phyloP scores from a whole-genome alignment of 2,888 invertebrate species.

The Amblyjoppa fuscipennis region DNA sequence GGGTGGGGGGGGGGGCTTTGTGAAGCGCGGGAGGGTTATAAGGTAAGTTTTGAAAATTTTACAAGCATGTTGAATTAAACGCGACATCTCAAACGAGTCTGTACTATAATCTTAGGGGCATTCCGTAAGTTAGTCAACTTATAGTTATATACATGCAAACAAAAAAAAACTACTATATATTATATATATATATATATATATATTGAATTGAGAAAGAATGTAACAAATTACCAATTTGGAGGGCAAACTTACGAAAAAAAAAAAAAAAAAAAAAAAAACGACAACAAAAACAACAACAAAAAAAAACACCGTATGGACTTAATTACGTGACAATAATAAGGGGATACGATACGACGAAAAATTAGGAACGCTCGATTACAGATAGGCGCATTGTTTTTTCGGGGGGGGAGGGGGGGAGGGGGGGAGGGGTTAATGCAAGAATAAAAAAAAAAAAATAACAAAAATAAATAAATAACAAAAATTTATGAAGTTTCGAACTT shows the following conservation, averaged over 20 bases:
- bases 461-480: background rate
- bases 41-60: constrained; percentile 81
- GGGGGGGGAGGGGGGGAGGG: constrained; percentile 8
- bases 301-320: constrained; percentile 65
- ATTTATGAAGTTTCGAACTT: constrained; percentile 41
- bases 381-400: constrained; percentile 37
- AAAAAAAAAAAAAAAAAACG: constrained; percentile 19
- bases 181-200: constrained; percentile 50
- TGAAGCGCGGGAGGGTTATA: constrained; percentile 71
- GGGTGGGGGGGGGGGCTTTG: constrained; percentile 27
- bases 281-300: constrained; percentile 33
- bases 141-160: constrained; percentile 60
- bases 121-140: constrained; percentile 76
- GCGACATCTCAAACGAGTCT: constrained; percentile 75
- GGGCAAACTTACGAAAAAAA: constrained; percentile 39
- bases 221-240: constrained; percentile 54
- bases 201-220: constrained; percentile 64
- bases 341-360: constrained; percentile 40
- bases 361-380: constrained; percentile 42
- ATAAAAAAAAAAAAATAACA: constrained; percentile 3
- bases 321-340: constrained; percentile 69
- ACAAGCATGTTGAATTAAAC: constrained; percentile 73
- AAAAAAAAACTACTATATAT: constrained; percentile 34
- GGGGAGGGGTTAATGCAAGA: background rate
- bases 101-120: constrained; percentile 80